A percentile compares a stretch with the other conserved stretches of the same genome.
These are phyloP conservation scores for Callipepla squamata DNA, from an alignment of 2,113 vertebrate genomes.

Conservation along the genomic window DNA sequence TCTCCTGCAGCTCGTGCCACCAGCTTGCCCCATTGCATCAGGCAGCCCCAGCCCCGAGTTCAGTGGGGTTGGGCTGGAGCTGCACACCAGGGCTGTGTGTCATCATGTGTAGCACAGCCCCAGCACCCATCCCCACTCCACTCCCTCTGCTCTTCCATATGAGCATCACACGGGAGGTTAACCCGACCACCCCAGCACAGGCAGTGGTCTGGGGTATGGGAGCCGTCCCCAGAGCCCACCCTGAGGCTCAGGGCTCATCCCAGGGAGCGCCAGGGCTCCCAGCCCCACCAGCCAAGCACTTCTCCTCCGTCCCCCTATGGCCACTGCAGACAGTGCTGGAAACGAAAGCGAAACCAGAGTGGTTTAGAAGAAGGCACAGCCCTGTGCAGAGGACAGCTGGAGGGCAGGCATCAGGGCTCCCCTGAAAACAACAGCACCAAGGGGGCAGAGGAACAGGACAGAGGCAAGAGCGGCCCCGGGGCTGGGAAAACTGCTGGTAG, in stretches of 20 bases:
- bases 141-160: neutral
- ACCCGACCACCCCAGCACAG: accelerated
- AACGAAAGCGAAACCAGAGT: accelerated
- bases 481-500: neutral
- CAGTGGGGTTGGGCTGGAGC: neutral
- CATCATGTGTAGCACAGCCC: neutral
- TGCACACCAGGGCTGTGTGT: neutral
- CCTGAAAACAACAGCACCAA: neutral
- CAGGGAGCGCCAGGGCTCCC: accelerated
- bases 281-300: neutral
- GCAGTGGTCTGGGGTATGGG: neutral
- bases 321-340: accelerated
- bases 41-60: neutral
- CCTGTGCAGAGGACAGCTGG: accelerated
- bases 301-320: accelerated
- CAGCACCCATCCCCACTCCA: neutral
- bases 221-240: neutral
- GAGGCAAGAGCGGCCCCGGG: neutral
- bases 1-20: accelerated
- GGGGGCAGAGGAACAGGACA: neutral
- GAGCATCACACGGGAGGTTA: too few relatives aligned
- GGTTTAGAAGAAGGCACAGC: neutral
- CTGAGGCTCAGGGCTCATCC: neutral
- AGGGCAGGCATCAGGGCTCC: neutral
- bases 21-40: accelerated